Percentiles rank a stretch among this genome's conserved stretches.
phyloP scores from a whole-genome alignment of 2,888 invertebrate species.

The Luperina nickerlii region DNA sequence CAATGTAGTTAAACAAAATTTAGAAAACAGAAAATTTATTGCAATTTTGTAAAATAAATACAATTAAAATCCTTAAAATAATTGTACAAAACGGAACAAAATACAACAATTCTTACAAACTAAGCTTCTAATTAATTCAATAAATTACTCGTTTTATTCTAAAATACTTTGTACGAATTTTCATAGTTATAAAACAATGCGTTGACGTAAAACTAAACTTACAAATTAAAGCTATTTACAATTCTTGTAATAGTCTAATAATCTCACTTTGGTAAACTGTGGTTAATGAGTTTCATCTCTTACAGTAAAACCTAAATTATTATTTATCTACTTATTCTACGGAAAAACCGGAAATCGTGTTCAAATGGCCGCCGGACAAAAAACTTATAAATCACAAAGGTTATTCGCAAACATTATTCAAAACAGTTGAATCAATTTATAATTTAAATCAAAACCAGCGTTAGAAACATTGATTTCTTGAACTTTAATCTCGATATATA shows the following conservation, averaged over 20 bases:
- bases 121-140: constrained; percentile 78
- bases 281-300: constrained; percentile 85
- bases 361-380: background rate
- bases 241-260: constrained; percentile 83
- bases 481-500: constrained; percentile 14
- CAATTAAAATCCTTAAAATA: constrained; percentile 83
- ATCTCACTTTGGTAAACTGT: constrained; percentile 91
- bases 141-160: constrained; percentile 83
- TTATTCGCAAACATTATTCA: constrained; percentile 16
- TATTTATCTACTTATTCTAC: constrained; percentile 49
- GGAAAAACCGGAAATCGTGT: constrained; percentile 45
- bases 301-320: constrained; percentile 58
- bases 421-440: constrained; percentile 7
- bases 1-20: constrained; percentile 37
- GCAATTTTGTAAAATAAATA: constrained; percentile 87
- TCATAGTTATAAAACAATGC: constrained; percentile 68
- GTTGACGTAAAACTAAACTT: constrained; percentile 60
- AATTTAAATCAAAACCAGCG: constrained; percentile 4
- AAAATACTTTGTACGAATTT: constrained; percentile 88
- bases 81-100: constrained; percentile 88
- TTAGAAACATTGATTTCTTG: constrained; percentile 22
- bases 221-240: constrained; percentile 77
- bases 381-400: background rate
- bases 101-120: constrained; percentile 85
- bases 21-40: constrained; percentile 87